Evolutionary conservation across 2,888 invertebrate species (phyloP).

Genomic region (Dioctria rufipes): DNA sequence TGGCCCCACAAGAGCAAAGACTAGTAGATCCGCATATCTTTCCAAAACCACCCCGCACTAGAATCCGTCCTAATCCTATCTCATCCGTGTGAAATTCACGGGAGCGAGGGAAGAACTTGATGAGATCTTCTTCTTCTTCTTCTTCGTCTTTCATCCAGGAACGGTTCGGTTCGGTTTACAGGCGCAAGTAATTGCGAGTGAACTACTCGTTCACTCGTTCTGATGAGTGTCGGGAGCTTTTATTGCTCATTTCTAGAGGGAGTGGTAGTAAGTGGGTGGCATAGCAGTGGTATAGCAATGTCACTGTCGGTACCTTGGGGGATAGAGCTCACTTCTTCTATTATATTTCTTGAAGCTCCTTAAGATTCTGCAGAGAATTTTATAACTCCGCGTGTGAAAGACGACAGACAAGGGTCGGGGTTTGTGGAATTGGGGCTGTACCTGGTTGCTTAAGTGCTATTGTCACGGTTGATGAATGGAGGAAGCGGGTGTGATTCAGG

Average conservation of each 20-base stretch:
- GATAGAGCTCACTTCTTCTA: no score
- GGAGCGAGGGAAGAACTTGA: constrained; percentile 37
- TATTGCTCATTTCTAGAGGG: constrained; percentile 45
- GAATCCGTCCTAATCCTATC: constrained; percentile 39
- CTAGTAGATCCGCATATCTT: neutral
- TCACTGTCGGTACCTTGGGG: neutral
- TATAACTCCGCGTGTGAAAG: constrained; percentile 21
- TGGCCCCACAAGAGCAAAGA: neutral
- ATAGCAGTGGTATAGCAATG: no score
- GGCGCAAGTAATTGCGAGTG: constrained; percentile 39
- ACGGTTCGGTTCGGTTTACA: constrained; percentile 18
- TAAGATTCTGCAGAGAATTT: constrained; percentile 32
- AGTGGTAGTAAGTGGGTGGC: neutral
- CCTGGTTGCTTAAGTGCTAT: constrained; percentile 34
- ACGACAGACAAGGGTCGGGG: constrained; percentile 18
- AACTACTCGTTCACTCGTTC: constrained; percentile 22
- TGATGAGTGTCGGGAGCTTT: constrained; percentile 39
- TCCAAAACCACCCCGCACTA: neutral
- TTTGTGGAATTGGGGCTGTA: neutral
- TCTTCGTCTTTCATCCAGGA: neutral
- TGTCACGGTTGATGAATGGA: constrained; percentile 35
- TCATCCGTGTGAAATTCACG: constrained; percentile 20
- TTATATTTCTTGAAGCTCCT: constrained; percentile 3
- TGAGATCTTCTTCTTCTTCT: constrained; percentile 30
- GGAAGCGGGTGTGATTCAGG: constrained; percentile 20